A percentile compares a stretch with the other conserved stretches of the same genome.
Conservation (phyloP, 2,113 vertebrate species). For the Dicerorhinus sumatrensis region DNA sequence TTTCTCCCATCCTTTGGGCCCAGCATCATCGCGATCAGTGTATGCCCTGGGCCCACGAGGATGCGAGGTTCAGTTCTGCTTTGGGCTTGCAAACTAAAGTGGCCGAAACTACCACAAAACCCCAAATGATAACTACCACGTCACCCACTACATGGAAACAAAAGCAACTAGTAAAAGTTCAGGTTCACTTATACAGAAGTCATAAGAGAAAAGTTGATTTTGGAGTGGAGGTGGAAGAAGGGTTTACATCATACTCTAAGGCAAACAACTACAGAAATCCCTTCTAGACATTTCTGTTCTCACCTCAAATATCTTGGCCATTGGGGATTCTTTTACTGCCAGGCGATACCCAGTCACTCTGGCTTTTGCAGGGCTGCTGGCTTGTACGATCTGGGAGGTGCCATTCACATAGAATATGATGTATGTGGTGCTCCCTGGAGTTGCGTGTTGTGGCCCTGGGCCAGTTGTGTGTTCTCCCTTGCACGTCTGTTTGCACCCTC, state of each 20-base stretch:
- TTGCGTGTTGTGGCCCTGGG: neutral
- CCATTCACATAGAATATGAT: neutral
- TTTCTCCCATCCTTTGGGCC: conserved; percentile 16
- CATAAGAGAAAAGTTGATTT: conserved; percentile 42
- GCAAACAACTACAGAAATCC: neutral
- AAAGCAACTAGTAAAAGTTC: conserved; percentile 3
- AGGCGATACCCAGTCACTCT: neutral
- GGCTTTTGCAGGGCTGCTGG: neutral
- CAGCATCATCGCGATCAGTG: neutral
- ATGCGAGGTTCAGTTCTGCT: neutral
- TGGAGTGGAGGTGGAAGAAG: conserved; percentile 1
- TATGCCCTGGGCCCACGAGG: neutral
- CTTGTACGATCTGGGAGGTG: neutral
- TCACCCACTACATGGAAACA: neutral
- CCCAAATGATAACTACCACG: neutral
- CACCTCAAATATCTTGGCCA: neutral
- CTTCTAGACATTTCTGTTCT: conserved; percentile 19
- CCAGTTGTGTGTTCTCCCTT: neutral
- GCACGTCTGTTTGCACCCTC: neutral
- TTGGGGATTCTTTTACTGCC: neutral
- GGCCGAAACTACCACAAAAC: neutral
- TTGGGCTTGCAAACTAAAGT: neutral
- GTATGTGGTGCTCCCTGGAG: neutral
- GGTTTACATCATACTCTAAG: neutral
- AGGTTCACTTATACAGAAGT: conserved; percentile 18